Conservation (phyloP, 2,888 invertebrate species). For the Yponomeuta plumbellus region DNA sequence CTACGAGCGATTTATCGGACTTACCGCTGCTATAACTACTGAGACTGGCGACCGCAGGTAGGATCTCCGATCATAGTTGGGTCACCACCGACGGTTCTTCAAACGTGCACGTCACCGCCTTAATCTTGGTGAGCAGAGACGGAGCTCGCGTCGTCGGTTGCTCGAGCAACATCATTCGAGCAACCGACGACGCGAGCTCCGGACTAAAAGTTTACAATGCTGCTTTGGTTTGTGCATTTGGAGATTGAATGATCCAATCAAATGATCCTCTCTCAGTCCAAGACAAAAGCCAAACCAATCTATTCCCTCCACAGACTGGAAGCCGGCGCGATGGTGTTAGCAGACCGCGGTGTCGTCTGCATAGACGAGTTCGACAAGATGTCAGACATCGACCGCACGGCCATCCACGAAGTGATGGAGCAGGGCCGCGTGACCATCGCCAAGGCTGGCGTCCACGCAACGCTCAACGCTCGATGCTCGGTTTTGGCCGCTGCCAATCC, state of each 20-base stretch:
- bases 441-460: constrained; percentile 99
- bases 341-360: constrained; percentile 98
- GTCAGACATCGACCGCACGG: constrained; percentile 99
- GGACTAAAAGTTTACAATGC: too few relatives aligned
- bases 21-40: constrained; percentile 98
- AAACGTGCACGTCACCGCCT: too few relatives aligned
- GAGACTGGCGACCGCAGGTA: constrained; percentile 90
- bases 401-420: constrained; percentile 99
- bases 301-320: constrained; percentile 79
- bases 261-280: too few relatives aligned
- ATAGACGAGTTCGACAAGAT: constrained; percentile 99
- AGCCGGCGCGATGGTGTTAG: constrained; percentile 99
- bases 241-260: too few relatives aligned
- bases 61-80: background rate
- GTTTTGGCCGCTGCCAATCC: constrained; percentile 99
- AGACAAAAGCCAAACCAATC: too few relatives aligned
- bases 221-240: too few relatives aligned
- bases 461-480: constrained; percentile 97
- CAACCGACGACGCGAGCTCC: too few relatives aligned
- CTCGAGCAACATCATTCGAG: too few relatives aligned
- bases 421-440: constrained; percentile 98
- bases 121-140: too few relatives aligned
- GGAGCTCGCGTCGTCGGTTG: too few relatives aligned
- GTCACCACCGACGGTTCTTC: too few relatives aligned
- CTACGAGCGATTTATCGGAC: too few relatives aligned